Percentiles rank a stretch among this genome's conserved stretches.
These are phyloP conservation scores for Sylvicapra grimmia DNA, from an alignment of 2,113 vertebrate genomes.

Conservation along the genomic window DNA sequence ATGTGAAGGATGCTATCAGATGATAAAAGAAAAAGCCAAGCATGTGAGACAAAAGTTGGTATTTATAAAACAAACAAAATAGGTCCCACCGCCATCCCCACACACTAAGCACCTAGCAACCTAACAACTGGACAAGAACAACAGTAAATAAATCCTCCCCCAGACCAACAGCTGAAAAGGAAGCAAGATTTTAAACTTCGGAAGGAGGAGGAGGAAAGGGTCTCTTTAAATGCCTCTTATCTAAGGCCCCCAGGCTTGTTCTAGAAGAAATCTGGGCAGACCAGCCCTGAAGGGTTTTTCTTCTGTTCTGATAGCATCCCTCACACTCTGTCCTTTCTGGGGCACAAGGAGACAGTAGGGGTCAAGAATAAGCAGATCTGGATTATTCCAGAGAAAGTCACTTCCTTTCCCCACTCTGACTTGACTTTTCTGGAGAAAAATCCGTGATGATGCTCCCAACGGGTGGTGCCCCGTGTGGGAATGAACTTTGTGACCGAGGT, in stretches of 20 bases:
- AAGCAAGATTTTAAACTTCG: slow-evolving; percentile 9
- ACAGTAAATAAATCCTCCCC: slow-evolving; percentile 51
- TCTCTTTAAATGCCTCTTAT: not conserved
- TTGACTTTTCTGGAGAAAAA: not conserved
- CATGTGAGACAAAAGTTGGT: not conserved
- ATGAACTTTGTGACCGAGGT: not conserved
- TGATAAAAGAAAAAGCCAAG: not conserved
- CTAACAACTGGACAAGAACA: not conserved
- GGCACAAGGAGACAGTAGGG: not conserved
- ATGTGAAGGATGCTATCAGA: not conserved
- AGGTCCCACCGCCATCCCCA: not conserved
- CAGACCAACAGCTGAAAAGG: slow-evolving; percentile 52
- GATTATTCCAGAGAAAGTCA: not conserved
- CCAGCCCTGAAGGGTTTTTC: not conserved
- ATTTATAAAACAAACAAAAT: slow-evolving; percentile 37
- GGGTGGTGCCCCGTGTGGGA: not conserved
- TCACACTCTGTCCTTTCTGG: not conserved
- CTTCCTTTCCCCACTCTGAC: not conserved
- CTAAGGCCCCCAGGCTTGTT: not conserved
- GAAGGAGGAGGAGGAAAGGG: not conserved
- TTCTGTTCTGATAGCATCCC: not conserved
- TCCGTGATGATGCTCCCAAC: not conserved
- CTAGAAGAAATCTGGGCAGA: not conserved
- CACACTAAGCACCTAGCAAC: not conserved
- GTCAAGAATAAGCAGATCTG: not conserved